These are phyloP conservation scores for Psilopogon haemacephalus DNA, from an alignment of 2,113 vertebrate genomes.

Conservation along the genomic window DNA sequence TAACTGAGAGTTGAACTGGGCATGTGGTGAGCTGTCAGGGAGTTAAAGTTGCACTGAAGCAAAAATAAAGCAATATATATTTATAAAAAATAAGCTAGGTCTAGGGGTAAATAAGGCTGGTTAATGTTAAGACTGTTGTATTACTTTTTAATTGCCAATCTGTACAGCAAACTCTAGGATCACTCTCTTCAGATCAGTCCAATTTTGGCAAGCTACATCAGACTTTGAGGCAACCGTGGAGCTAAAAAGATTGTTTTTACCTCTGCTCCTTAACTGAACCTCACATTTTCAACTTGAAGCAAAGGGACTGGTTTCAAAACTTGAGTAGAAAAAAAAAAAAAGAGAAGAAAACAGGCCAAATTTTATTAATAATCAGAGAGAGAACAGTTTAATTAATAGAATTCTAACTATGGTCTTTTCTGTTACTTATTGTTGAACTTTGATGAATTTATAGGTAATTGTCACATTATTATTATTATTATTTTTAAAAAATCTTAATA, in stretches of 20 bases:
- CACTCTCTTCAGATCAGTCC: not conserved
- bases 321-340: not conserved
- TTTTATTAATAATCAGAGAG: not conserved
- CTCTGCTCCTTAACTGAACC: not conserved
- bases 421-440: not conserved
- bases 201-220: not conserved
- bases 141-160: not conserved
- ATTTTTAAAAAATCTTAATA: not conserved
- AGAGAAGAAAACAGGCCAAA: not conserved
- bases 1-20: not conserved
- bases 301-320: not conserved
- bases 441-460: constrained; percentile 15
- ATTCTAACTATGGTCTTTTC: not conserved
- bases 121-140: not conserved
- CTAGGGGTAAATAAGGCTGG: not conserved
- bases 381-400: constrained; percentile 11
- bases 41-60: not conserved
- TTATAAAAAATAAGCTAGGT: constrained; percentile 1
- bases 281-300: not conserved
- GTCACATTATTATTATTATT: not conserved
- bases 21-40: not conserved
- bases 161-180: not conserved
- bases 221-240: not conserved
- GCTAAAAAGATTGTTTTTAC: not conserved
- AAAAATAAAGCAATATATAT: not conserved